Evolutionary conservation across 2,113 vertebrate species (phyloP).

Genomic region (Lycocorax pyrrhopterus): DNA sequence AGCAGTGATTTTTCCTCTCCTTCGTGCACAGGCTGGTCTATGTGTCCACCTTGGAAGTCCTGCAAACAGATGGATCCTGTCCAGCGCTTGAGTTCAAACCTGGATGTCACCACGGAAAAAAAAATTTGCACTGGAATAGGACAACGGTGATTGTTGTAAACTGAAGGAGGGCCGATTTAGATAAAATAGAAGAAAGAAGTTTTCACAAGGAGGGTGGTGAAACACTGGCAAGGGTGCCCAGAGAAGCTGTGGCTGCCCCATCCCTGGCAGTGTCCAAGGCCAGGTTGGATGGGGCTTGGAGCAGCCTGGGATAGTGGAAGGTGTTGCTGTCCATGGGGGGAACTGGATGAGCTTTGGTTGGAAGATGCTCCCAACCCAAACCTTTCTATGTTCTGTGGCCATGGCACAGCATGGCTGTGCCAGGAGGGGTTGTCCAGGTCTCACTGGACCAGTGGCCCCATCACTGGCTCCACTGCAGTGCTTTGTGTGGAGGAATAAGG

Average conservation of each 20-base stretch:
- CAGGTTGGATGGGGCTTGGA: accelerated
- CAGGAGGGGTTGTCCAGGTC: neutral
- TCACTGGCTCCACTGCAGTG: accelerated
- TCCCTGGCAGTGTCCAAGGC: neutral
- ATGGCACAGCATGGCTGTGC: accelerated
- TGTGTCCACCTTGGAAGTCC: neutral
- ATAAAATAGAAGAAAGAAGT: neutral
- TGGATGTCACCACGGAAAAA: neutral
- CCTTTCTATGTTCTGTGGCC: neutral
- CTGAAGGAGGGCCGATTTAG: too few species aligned
- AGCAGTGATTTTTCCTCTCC: accelerated
- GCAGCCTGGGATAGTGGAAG: accelerated
- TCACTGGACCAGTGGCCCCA: neutral
- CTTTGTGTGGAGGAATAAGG: neutral
- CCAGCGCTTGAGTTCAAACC: neutral
- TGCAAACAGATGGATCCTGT: neutral
- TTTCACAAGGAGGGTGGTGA: accelerated
- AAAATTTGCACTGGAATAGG: accelerated
- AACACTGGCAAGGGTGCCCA: neutral
- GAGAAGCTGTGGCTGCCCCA: neutral
- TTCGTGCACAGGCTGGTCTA: accelerated
- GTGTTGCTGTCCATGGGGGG: neutral
- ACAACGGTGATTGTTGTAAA: neutral
- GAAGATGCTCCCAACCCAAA: neutral
- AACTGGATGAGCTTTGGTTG: too few species aligned